phyloP scores from a whole-genome alignment of 2,113 vertebrate species.

The Pseudopipra pipra region DNA sequence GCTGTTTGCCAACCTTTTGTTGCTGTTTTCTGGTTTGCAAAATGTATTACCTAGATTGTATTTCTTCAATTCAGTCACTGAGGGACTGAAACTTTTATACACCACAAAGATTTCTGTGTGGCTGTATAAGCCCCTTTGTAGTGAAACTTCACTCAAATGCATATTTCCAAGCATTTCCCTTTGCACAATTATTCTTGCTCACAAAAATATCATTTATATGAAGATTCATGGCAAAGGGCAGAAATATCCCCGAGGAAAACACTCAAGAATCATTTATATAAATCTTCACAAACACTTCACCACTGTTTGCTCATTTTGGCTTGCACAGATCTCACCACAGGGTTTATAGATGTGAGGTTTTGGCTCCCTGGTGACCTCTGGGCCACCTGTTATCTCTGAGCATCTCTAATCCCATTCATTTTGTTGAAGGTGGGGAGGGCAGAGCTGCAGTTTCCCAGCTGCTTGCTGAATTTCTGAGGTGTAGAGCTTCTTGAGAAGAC shows the following conservation, averaged over 20 bases:
- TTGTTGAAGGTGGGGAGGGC: not conserved
- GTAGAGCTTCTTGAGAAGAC: not conserved
- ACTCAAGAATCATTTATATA: not conserved
- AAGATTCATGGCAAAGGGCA: not conserved
- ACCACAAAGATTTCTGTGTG: not conserved
- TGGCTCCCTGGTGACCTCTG: not conserved
- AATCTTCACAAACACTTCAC: not conserved
- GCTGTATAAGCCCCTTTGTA: not conserved
- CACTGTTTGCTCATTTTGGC: not conserved
- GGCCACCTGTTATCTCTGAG: not conserved
- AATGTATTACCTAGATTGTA: not conserved
- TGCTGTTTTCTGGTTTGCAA: constrained; percentile 12
- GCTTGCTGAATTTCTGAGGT: not conserved
- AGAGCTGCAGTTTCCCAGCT: not conserved
- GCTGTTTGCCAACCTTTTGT: constrained; percentile 4
- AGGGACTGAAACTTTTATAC: not conserved
- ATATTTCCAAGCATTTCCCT: not conserved
- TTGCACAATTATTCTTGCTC: not conserved
- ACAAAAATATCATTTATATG: not conserved
- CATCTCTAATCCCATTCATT: not conserved
- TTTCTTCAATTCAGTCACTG: not conserved
- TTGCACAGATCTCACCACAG: accelerated
- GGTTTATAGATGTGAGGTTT: not conserved
- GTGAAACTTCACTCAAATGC: not conserved
- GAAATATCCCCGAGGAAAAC: not conserved